Percentiles rank a stretch among this genome's conserved stretches.
Evolutionary conservation across 2,113 vertebrate species (phyloP).

Genomic region (Hemibagrus wyckioides): DNA sequence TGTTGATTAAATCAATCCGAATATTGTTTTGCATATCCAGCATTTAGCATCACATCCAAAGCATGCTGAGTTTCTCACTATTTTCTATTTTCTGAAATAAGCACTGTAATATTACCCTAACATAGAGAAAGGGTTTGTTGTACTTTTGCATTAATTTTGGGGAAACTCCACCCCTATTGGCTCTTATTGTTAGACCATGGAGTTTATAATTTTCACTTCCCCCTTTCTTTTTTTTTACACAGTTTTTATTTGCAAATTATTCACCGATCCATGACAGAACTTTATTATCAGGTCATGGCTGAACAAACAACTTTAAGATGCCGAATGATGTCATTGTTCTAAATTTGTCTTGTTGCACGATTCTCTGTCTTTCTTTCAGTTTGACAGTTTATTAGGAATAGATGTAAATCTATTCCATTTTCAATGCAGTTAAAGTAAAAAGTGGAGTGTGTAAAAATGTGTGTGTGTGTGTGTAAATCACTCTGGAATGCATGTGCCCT

Average conservation of each 20-base stretch:
- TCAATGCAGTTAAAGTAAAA: not conserved
- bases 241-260: not conserved
- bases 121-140: not conserved
- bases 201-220: not conserved
- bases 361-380: not conserved
- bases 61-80: not conserved
- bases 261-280: not conserved
- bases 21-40: not conserved
- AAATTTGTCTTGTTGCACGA: not conserved
- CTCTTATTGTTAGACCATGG: not conserved
- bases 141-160: not conserved
- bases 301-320: not conserved
- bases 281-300: not conserved
- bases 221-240: not conserved
- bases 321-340: not conserved
- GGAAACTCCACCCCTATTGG: not conserved
- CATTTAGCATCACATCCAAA: not conserved
- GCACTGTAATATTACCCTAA: too few species aligned
- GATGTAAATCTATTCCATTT: not conserved
- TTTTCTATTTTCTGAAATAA: not conserved
- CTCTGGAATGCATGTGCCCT: constrained; percentile 21
- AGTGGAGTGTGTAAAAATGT: not conserved
- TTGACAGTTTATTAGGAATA: not conserved
- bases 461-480: constrained; percentile 33
- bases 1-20: not conserved